phyloP scores from a whole-genome alignment of 2,888 invertebrate genomes.

The Drosophila engyochracea region DNA sequence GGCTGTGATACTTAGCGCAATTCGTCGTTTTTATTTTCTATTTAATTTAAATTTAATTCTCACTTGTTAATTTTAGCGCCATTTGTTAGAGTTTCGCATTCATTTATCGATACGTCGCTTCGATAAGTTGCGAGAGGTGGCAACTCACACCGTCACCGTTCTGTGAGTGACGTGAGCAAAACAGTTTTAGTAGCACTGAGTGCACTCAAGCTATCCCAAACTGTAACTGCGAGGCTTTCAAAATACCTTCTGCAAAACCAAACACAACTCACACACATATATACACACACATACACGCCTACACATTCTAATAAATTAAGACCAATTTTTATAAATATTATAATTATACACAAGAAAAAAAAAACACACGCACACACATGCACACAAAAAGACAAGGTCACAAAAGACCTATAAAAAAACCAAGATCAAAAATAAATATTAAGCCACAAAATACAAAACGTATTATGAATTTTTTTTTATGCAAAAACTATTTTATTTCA shows the following conservation, averaged over 20 bases:
- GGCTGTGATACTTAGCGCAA: slow-evolving; percentile 85
- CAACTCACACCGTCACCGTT: slow-evolving; percentile 40
- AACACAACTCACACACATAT: slow-evolving; percentile 40
- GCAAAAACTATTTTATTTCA: slow-evolving; percentile 78
- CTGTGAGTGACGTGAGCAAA: slow-evolving; percentile 3
- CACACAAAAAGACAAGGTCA: slow-evolving; percentile 75
- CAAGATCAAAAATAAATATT: slow-evolving; percentile 67
- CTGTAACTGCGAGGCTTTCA: slow-evolving; percentile 68
- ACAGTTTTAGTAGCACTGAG: slow-evolving; percentile 26
- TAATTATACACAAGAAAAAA: slow-evolving; percentile 69
- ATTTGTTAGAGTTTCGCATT: slow-evolving; percentile 48
- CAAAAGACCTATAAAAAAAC: slow-evolving; percentile 64
- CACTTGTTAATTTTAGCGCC: slow-evolving; percentile 53
- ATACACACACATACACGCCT: slow-evolving; percentile 49
- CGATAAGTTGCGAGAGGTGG: slow-evolving; percentile 42
- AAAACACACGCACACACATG: slow-evolving; percentile 67
- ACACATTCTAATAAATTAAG: slow-evolving; percentile 79
- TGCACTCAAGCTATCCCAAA: slow-evolving; percentile 22
- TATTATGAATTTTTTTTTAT: slow-evolving; percentile 36
- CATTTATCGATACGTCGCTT: slow-evolving; percentile 39
- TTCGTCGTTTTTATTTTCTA: slow-evolving; percentile 63
- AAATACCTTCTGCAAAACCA: slow-evolving; percentile 48
- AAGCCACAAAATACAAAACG: slow-evolving; percentile 45
- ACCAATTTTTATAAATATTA: slow-evolving; percentile 72
- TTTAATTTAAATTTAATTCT: slow-evolving; percentile 41